Evolutionary conservation across 2,797 vertebrate species (phyloP).

Genomic region (Anomalospiza imberbis): DNA sequence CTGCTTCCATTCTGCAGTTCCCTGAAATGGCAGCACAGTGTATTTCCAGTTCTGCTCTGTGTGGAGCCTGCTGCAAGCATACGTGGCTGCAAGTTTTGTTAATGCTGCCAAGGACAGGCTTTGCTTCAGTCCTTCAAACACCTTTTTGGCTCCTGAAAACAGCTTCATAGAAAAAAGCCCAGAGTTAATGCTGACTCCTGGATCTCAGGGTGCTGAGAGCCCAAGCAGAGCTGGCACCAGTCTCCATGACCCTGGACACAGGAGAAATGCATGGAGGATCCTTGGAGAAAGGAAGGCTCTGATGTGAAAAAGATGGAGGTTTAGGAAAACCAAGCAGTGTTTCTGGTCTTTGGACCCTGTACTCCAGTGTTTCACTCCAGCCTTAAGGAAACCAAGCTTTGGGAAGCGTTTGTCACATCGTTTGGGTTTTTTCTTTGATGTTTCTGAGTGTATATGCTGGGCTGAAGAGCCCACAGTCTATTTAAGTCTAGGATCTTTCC

Average conservation of each 20-base stretch:
- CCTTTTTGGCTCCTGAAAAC: constrained; percentile 30
- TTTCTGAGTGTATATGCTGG: background rate
- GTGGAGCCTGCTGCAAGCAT: constrained; percentile 44
- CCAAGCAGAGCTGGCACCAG: background rate
- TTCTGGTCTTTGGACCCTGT: background rate
- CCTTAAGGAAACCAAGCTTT: background rate
- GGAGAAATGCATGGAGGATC: background rate
- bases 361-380: background rate
- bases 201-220: background rate
- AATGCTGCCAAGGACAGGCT: constrained; percentile 55
- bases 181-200: background rate
- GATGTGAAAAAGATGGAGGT: background rate
- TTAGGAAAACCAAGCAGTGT: background rate
- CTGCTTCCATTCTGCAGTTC: constrained; percentile 54
- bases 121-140: constrained; percentile 42
- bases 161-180: background rate
- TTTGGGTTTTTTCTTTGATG: background rate
- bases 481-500: background rate
- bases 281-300: background rate
- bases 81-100: constrained; percentile 58
- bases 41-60: constrained; percentile 45
- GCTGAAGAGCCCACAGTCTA: background rate
- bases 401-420: background rate
- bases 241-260: fast-evolving
- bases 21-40: constrained; percentile 54